Conservation (phyloP, 2,888 invertebrate genomes). For the Cyclophora albipunctata region DNA sequence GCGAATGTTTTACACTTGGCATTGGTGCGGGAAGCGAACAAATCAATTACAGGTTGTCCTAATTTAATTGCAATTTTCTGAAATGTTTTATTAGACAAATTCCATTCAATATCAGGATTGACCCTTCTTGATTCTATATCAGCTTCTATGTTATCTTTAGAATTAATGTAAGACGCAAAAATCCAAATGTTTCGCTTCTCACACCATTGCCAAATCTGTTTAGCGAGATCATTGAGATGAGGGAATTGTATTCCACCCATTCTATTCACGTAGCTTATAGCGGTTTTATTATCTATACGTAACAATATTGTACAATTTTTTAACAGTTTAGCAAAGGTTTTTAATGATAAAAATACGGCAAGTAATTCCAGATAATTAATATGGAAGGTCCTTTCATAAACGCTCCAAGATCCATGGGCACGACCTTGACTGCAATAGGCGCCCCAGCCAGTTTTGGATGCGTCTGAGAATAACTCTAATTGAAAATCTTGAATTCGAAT, state of each 20-base stretch:
- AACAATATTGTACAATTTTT: no score
- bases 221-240: conserved; percentile 8
- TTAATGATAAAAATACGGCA: conserved; percentile 1
- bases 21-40: conserved; percentile 19
- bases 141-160: conserved; percentile 4
- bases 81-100: not conserved
- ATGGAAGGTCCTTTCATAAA: not conserved
- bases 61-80: conserved; percentile 3
- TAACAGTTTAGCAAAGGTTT: not conserved
- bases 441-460: conserved; percentile 2
- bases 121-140: conserved; percentile 8
- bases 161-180: conserved; percentile 7
- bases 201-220: conserved; percentile 14
- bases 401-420: not conserved
- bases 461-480: conserved; percentile 1
- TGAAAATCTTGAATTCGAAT: not conserved
- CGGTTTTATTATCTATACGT: conserved; percentile 12
- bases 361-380: conserved; percentile 5
- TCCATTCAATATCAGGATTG: conserved; percentile 7
- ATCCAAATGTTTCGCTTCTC: conserved; percentile 7
- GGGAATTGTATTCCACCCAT: conserved; percentile 11
- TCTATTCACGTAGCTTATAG: conserved; percentile 10
- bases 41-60: conserved; percentile 15
- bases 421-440: not conserved
- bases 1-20: conserved; percentile 15